phyloP scores from a whole-genome alignment of 2,113 vertebrate genomes.

The Forbesichthys papilliferus region DNA sequence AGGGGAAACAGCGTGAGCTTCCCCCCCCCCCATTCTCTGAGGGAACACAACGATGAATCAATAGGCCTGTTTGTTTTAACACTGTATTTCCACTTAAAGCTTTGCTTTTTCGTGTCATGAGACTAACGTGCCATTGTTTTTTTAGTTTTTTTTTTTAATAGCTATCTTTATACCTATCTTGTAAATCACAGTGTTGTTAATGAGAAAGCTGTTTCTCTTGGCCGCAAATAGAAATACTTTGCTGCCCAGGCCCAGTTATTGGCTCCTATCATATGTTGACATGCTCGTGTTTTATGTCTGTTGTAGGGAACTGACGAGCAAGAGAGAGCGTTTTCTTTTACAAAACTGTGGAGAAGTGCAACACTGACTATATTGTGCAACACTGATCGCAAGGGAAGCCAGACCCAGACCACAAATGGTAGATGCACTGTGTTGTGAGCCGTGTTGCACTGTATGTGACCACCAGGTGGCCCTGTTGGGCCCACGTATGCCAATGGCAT shows the following conservation, averaged over 20 bases:
- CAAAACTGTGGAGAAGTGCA: background rate
- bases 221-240: too few relatives aligned
- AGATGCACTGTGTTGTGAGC: conserved; percentile 4
- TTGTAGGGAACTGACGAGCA: background rate
- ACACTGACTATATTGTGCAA: background rate
- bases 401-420: conserved; percentile 18
- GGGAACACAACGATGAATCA: too few relatives aligned
- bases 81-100: too few relatives aligned
- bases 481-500: background rate
- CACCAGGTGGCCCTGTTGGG: conserved; percentile 24
- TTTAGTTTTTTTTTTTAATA: background rate
- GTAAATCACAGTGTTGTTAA: too few relatives aligned
- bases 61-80: too few relatives aligned
- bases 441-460: background rate
- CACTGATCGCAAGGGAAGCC: background rate
- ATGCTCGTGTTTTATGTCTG: background rate
- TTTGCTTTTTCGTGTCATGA: background rate
- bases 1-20: too few relatives aligned
- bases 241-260: too few relatives aligned
- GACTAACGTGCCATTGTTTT: background rate
- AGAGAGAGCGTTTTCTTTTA: background rate
- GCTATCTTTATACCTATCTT: background rate
- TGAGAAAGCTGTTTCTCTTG: background rate
- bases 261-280: background rate
- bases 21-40: too few relatives aligned